Base-by-base conservation (phyloP, 2,113 vertebrate genomes). In the western clawed frog (Xenopus tropicalis) region DNA sequence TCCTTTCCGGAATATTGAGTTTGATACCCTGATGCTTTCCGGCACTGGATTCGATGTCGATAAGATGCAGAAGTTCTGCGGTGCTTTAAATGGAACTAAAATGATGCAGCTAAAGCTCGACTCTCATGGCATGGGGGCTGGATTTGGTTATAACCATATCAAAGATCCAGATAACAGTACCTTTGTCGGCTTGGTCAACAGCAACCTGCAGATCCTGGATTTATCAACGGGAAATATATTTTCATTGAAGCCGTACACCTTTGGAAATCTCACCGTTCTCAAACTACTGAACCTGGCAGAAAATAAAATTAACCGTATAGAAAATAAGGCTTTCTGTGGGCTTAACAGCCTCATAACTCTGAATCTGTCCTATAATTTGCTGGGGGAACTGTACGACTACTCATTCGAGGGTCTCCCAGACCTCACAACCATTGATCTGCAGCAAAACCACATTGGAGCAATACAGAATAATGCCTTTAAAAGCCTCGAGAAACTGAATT, bases 241-340 rank as follows among this genome's bases (percentile, higher is more conserved):
- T 81, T 78, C 86, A 69, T 79, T 98, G 24, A 61, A 86, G 17
- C 16, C 58, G 1, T 82, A 67, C 0, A 52, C 93, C 69, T 95
- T 96, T 57, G 74, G 82, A 22, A 66, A 61, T 7, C 84, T 98
- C 22, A 42, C 43, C 22, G 71, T 79, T 12, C 66, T 88, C 43
- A 43, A 63, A 68, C n/a, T 69, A 1, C 86, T 98, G 12, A 83
- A 89, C 19, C 66, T 97, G 9, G 85, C 85, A 61, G 4, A 25
- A 43, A 98, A 96, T 80, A 90, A 86, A 73, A 90, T 96, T 74
- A 96, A 94, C 80, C 74, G 79, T 51, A 95, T 98, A 10, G 13
- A 80, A 3, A 63, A 0, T 0, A 13, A 79, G 58, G 93, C 93
- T 1, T 98, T 98, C 80, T 23, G 74, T 24, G 93, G 94, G 24